These are phyloP conservation scores for Vespertilio murinus DNA, from an alignment of 2,797 vertebrate genomes.

Conservation along the genomic window DNA sequence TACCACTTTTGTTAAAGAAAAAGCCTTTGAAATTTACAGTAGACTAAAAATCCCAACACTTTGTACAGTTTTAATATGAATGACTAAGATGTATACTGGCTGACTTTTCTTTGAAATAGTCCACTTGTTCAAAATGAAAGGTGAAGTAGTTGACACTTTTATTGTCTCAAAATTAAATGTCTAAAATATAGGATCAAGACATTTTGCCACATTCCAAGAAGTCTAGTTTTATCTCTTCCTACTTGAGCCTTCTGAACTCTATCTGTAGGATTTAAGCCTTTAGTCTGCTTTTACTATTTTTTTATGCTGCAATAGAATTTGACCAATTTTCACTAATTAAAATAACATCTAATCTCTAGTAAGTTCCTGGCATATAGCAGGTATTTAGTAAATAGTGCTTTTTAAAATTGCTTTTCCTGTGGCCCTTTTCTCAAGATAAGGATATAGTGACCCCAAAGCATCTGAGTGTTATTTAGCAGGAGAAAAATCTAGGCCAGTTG, in stretches of 20 bases:
- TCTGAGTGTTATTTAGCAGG: slow-evolving; percentile 46
- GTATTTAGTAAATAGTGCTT: slow-evolving; percentile 11
- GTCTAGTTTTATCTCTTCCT: background rate
- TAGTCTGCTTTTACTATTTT: background rate
- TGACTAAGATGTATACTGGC: background rate
- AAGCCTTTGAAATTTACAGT: slow-evolving; percentile 22
- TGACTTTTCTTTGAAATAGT: slow-evolving; percentile 47
- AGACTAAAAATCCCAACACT: background rate
- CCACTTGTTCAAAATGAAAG: slow-evolving; percentile 13
- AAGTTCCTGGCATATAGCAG: background rate
- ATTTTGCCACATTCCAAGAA: slow-evolving; percentile 1
- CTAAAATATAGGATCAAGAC: background rate
- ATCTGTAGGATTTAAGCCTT: background rate
- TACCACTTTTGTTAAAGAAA: background rate
- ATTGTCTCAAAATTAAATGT: slow-evolving; percentile 48
- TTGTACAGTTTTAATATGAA: slow-evolving; percentile 6
- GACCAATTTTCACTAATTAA: slow-evolving; percentile 48
- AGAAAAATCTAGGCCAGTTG: slow-evolving; percentile 61
- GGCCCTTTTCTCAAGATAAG: slow-evolving; percentile 23
- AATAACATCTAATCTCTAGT: slow-evolving; percentile 23
- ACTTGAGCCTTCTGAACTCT: slow-evolving; percentile 22
- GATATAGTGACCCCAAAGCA: slow-evolving; percentile 27
- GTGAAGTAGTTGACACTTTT: background rate
- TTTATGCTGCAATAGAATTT: background rate
- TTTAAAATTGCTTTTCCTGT: slow-evolving; percentile 15